phyloP scores from a whole-genome alignment of 53 echinoderm and acorn worm genomes.

The Glandiceps talaboti region DNA sequence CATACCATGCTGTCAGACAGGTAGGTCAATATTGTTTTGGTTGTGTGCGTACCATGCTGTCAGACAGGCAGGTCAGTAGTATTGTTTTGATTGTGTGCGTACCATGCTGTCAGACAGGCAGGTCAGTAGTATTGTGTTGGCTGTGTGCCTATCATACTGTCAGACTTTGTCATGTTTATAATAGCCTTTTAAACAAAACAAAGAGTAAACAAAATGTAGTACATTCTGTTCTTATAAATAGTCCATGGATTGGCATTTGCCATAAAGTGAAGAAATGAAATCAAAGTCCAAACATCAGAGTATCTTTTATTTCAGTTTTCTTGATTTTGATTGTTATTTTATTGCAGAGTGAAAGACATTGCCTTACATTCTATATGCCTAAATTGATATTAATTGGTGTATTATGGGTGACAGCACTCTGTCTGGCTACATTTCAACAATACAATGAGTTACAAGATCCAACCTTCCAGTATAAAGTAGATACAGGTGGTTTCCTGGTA shows the following conservation, averaged over 20 bases:
- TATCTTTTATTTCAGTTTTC: neutral
- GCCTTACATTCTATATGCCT: conserved; percentile 83
- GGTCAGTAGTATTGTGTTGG: no score
- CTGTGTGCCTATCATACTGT: no score
- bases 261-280: neutral
- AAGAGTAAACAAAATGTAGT: no score
- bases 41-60: no score
- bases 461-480: conserved; percentile 94
- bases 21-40: no score
- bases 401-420: conserved; percentile 70
- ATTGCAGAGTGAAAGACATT: conserved; percentile 82
- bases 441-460: conserved; percentile 79
- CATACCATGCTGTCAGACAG: no score
- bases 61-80: no score
- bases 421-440: conserved; percentile 80
- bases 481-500: conserved; percentile 89
- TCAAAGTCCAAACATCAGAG: neutral
- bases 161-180: no score
- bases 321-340: no score
- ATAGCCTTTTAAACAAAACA: no score
- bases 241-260: neutral
- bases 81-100: no score
- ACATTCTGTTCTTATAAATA: neutral
- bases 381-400: conserved; percentile 73
- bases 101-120: no score